Base-by-base conservation (phyloP, 2,797 vertebrate genomes). In the Brachyrhaphis roseni region DNA sequence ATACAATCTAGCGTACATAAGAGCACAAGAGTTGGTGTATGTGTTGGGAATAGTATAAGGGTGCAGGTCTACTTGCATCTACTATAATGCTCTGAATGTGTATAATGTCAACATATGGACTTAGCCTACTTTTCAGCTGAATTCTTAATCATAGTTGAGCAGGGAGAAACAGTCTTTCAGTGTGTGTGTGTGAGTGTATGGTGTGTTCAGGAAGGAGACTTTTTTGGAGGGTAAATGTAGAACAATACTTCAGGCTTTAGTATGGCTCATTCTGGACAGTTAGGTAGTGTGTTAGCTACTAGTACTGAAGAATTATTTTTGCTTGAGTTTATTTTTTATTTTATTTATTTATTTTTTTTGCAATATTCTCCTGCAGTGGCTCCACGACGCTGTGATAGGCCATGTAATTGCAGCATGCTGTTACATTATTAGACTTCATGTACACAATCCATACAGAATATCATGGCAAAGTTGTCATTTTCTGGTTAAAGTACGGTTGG, bases 211-310 rank as follows among this genome's bases (percentile, higher is more conserved):
- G 94, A 94, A 94, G 89, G 82, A 77, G 34, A 53, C 80, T 88
- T 88, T 66, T 79, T 36, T 79, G 51, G 66, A 88, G 79, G 78
- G 93, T 94, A 93, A 95, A 86, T 86, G 68, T 73, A 93, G 92
- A 94, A 95, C 95, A 96, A 95, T 95, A 79, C 78, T 78, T 87
- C 62, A 75, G 88, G 82, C 73, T 80, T 82, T 51, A 64, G 55
- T 66, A 46, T 5, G 46, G 70, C 71, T n/a, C 74, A 41, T 51
- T 53, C 59, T 78, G 77, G 72, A 78, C 79, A 74, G 51, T 7
- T 47, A 26, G 46, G n/a, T 84, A 78, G 74, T 72, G 74, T 83
- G 72, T 47, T 72, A 77, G 59, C 26, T 53, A 55, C 4, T 76
- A 39, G 79, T 85, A 16, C 8, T 28, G 76, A 77, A 77, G 83